Evolutionary conservation across 35 echinoderm and acorn worm species (phyloP).

Genomic region (Antedon bifida): DNA sequence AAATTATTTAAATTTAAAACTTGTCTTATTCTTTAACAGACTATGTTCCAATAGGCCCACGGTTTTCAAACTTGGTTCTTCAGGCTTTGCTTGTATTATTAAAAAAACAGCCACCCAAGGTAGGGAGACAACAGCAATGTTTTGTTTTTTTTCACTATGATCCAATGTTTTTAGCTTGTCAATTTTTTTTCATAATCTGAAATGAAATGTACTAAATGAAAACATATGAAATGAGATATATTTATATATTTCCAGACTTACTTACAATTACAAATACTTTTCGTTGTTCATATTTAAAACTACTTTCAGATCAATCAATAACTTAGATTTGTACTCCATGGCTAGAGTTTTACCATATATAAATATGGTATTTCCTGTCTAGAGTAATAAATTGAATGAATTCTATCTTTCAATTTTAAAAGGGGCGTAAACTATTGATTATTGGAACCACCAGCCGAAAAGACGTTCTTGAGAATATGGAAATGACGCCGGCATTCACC

Average conservation of each 20-base stretch:
- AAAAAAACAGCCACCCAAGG: constrained; percentile 93
- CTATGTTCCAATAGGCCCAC: constrained; percentile 91
- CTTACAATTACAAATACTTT: too few species aligned
- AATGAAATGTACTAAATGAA: too few species aligned
- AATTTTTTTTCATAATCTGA: not conserved
- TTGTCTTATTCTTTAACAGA: constrained; percentile 32
- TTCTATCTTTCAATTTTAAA: too few species aligned
- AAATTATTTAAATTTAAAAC: too few species aligned
- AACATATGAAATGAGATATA: too few species aligned
- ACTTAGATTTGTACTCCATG: too few species aligned
- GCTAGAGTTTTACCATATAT: not conserved
- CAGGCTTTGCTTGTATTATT: constrained; percentile 84
- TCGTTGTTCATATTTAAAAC: too few species aligned
- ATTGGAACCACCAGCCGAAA: constrained; percentile 77
- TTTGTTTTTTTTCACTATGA: not conserved
- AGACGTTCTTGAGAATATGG: constrained; percentile 88
- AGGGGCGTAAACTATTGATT: constrained; percentile 82
- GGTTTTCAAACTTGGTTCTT: constrained; percentile 90
- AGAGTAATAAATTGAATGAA: not conserved
- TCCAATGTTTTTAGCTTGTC: not conserved
- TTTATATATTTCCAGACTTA: not conserved
- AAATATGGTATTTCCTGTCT: too few species aligned
- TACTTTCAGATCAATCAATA: too few species aligned
- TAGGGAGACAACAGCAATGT: constrained; percentile 5
- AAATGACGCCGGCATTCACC: constrained; percentile 74